A percentile compares a stretch with the other conserved stretches of the same genome.
Evolutionary conservation across 2,113 vertebrate species (phyloP).

Genomic region (Phasianus colchicus): DNA sequence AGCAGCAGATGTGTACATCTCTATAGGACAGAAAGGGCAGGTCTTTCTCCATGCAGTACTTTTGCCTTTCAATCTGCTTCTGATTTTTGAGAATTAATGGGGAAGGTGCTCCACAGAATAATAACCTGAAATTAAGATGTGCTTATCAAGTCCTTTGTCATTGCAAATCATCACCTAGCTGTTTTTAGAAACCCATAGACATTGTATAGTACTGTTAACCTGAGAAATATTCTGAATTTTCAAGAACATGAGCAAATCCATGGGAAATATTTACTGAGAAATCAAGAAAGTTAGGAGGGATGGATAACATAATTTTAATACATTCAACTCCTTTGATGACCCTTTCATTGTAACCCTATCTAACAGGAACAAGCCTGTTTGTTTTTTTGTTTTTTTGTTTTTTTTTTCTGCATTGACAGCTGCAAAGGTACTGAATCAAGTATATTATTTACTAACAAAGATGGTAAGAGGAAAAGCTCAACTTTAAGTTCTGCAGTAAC

Average conservation of each 20-base stretch:
- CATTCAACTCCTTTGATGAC: neutral
- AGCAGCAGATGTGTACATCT: neutral
- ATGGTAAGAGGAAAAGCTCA: neutral
- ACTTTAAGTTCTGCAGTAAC: neutral
- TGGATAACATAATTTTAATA: neutral
- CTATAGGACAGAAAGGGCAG: neutral
- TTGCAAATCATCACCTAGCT: neutral
- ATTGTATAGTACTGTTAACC: neutral
- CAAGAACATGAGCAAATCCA: neutral
- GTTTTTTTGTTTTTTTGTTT: too few species aligned
- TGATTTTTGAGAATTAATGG: neutral
- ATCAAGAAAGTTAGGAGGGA: neutral
- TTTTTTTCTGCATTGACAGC: neutral
- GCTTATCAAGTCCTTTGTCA: neutral
- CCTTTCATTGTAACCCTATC: neutral
- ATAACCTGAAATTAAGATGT: neutral
- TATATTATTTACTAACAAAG: conserved; percentile 17
- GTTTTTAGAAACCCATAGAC: neutral
- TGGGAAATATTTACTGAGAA: conserved; percentile 9
- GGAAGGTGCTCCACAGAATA: conserved; percentile 10
- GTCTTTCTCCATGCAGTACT: neutral
- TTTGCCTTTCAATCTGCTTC: neutral
- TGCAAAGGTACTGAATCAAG: neutral
- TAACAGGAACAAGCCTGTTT: neutral
- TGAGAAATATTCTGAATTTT: conserved; percentile 18